phyloP scores from a whole-genome alignment of 2,113 vertebrate species.

The Xiphophorus couchianus region DNA sequence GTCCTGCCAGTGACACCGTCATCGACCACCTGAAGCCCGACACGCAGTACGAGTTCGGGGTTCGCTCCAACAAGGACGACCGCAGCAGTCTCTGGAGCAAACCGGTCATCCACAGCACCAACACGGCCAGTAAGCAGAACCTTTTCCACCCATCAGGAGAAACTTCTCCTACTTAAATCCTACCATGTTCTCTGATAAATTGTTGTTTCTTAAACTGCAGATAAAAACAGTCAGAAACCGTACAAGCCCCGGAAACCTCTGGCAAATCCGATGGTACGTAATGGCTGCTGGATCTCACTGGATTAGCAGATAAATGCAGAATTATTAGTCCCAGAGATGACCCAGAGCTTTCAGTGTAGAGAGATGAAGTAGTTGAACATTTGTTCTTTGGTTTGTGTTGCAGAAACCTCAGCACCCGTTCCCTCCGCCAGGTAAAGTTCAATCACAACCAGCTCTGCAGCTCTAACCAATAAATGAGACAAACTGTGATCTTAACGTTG shows the following conservation, averaged over 20 bases:
- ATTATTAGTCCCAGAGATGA: too few relatives aligned
- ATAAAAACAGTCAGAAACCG: slow-evolving; percentile 63
- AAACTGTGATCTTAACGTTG: not conserved
- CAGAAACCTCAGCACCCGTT: slow-evolving; percentile 69
- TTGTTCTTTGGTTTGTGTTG: slow-evolving; percentile 22
- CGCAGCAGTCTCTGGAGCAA: slow-evolving; percentile 89
- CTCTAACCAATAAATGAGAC: not conserved
- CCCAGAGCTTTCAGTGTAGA: not conserved
- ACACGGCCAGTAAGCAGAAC: slow-evolving; percentile 81
- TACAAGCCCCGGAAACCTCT: slow-evolving; percentile 52
- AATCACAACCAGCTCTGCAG: not conserved
- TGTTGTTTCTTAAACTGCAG: slow-evolving; percentile 38
- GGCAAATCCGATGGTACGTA: slow-evolving; percentile 36
- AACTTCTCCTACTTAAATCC: not conserved
- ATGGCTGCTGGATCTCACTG: too few relatives aligned
- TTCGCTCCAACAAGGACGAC: slow-evolving; percentile 86
- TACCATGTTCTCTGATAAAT: not conserved
- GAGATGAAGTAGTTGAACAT: not conserved
- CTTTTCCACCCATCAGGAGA: too few relatives aligned
- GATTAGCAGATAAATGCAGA: too few relatives aligned
- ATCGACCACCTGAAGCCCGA: slow-evolving; percentile 92
- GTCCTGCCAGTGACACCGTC: slow-evolving; percentile 92
- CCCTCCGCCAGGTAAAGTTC: slow-evolving; percentile 70
- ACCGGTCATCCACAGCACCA: slow-evolving; percentile 84
- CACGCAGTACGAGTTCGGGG: slow-evolving; percentile 91